phyloP scores from a whole-genome alignment of 2,113 vertebrate genomes.

The Cygnus atratus region DNA sequence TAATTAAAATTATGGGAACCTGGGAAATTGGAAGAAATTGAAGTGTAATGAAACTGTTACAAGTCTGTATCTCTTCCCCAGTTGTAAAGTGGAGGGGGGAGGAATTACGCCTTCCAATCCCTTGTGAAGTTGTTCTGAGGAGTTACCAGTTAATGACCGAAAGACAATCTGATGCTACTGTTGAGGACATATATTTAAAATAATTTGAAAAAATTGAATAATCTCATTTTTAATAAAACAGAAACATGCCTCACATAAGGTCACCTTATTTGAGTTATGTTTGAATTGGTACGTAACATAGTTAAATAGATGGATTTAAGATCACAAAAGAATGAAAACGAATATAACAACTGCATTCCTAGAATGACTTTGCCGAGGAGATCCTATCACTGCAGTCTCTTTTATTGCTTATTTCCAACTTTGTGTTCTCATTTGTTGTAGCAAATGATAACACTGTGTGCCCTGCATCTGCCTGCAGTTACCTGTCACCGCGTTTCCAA shows the following conservation, averaged over 20 bases:
- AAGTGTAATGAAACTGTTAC: neutral
- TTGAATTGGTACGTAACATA: neutral
- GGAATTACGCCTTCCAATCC: neutral
- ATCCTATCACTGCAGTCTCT: neutral
- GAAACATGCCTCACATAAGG: neutral
- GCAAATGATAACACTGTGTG: neutral
- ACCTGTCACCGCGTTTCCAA: neutral
- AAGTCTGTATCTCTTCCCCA: neutral
- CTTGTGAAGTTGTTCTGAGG: neutral
- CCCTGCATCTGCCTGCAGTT: neutral
- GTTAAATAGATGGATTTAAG: neutral
- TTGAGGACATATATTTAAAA: neutral
- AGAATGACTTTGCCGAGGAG: neutral
- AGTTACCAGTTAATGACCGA: neutral
- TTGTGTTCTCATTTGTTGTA: neutral
- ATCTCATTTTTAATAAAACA: neutral
- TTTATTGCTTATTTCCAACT: neutral
- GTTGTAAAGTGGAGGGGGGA: neutral
- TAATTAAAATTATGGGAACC: neutral
- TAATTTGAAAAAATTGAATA: neutral
- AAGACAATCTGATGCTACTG: neutral
- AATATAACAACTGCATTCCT: neutral
- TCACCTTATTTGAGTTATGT: neutral
- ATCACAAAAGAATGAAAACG: neutral
- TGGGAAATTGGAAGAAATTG: neutral